Percentiles rank a stretch among this genome's conserved stretches.
Evolutionary conservation across 2,113 vertebrate genomes (phyloP).

Genomic region (Hipposideros armiger): DNA sequence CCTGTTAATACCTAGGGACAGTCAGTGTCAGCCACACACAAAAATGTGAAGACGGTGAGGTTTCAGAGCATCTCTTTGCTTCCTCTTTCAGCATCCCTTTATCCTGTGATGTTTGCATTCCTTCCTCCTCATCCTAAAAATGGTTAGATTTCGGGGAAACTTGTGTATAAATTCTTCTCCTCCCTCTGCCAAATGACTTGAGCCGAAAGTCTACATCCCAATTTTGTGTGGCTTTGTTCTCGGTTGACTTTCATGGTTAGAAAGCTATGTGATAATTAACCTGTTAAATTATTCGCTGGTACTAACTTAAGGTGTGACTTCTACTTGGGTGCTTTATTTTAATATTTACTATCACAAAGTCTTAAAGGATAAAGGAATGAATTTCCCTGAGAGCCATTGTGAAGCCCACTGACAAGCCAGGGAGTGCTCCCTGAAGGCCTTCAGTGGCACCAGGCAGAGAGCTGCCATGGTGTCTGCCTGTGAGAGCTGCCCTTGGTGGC

Average conservation of each 20-base stretch:
- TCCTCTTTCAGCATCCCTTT: neutral
- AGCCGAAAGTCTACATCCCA: neutral
- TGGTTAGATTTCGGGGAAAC: constrained; percentile 6
- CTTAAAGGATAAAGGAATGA: neutral
- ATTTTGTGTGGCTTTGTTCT: constrained; percentile 15
- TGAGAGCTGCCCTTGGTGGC: neutral
- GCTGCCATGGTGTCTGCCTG: neutral
- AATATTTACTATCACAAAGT: neutral
- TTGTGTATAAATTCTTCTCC: neutral
- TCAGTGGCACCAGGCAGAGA: neutral
- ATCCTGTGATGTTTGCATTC: neutral
- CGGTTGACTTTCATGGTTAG: neutral
- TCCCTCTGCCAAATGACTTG: neutral
- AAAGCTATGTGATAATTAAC: constrained; percentile 11
- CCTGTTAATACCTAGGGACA: neutral
- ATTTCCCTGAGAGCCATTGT: neutral
- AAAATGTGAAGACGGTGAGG: neutral
- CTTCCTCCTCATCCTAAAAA: neutral
- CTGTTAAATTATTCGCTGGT: neutral
- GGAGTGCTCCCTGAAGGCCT: neutral
- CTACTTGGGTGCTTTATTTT: neutral
- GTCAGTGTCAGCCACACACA: neutral
- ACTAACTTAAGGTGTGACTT: neutral
- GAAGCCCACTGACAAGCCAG: neutral
- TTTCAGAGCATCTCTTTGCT: neutral